phyloP scores from a whole-genome alignment of 2,888 invertebrate genomes.

The Apotomis capreana region DNA sequence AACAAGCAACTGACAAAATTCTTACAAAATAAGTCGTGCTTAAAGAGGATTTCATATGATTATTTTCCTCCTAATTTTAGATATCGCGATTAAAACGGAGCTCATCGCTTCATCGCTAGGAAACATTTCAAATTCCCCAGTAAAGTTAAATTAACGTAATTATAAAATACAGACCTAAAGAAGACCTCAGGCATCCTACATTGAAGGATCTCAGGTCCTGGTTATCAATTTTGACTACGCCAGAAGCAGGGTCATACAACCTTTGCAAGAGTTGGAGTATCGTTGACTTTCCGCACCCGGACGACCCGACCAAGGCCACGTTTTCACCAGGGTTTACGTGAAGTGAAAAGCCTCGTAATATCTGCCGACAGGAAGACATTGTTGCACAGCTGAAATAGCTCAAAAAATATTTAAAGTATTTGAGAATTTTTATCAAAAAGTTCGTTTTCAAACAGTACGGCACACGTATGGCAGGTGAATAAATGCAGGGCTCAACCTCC shows the following conservation, averaged over 20 bases:
- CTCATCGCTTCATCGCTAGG: too few species aligned
- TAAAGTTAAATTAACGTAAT: too few species aligned
- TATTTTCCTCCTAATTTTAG: too few species aligned
- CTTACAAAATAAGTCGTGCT: too few species aligned
- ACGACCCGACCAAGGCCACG: slow-evolving; percentile 88
- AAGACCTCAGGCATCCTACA: slow-evolving; percentile 88
- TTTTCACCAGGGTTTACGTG: slow-evolving; percentile 86
- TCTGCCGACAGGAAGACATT: slow-evolving; percentile 59
- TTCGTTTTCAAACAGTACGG: too few species aligned
- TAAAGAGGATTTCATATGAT: too few species aligned
- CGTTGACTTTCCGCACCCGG: slow-evolving; percentile 93
- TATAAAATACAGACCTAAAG: slow-evolving; percentile 81
- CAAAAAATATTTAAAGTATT: neutral
- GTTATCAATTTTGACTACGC: slow-evolving; percentile 85
- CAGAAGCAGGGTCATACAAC: slow-evolving; percentile 86
- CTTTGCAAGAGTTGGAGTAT: slow-evolving; percentile 89
- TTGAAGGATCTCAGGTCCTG: slow-evolving; percentile 87
- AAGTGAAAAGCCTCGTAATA: slow-evolving; percentile 87
- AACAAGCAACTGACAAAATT: too few species aligned
- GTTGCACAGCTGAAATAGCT: neutral
- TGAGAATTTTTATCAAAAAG: neutral
- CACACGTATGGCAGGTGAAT: too few species aligned
- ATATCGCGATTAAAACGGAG: too few species aligned
- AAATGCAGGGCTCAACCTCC: too few species aligned
- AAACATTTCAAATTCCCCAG: too few species aligned